Percentiles rank a stretch among this genome's conserved stretches.
phyloP scores from a whole-genome alignment of 1,140 invertebrate species.

The Agrypnia vestita region DNA sequence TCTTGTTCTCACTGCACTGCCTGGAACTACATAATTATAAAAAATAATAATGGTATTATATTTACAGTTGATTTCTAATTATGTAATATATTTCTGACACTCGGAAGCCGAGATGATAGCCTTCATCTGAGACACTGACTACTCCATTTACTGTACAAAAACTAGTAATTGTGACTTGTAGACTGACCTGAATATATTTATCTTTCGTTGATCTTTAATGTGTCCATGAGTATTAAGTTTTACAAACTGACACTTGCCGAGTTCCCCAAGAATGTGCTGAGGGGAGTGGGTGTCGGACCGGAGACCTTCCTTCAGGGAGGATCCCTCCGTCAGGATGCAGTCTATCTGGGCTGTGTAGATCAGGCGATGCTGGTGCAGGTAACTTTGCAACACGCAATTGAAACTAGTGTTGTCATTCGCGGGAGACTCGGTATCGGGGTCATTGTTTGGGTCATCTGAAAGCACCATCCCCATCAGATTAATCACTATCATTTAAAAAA shows the following conservation, averaged over 20 bases:
- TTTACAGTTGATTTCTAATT: too few relatives aligned
- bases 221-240: background rate
- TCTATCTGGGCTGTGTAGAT: background rate
- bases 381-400: background rate
- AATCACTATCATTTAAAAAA: too few relatives aligned
- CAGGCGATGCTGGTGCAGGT: background rate
- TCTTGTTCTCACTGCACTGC: too few relatives aligned
- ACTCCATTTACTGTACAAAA: too few relatives aligned
- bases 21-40: too few relatives aligned
- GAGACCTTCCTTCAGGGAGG: conserved; percentile 2
- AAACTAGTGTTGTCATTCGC: background rate
- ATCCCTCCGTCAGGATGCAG: background rate
- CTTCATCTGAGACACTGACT: too few relatives aligned
- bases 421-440: background rate
- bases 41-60: too few relatives aligned
- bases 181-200: background rate
- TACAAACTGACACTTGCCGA: conserved; percentile 10
- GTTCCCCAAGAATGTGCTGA: conserved; percentile 35
- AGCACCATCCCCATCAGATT: too few relatives aligned
- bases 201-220: background rate
- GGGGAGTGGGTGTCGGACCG: conserved; percentile 16
- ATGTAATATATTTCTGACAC: too few relatives aligned
- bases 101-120: too few relatives aligned
- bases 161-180: too few relatives aligned
- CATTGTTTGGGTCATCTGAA: background rate